Evolutionary conservation across 2,113 vertebrate species (phyloP), one percentile per base, ranked within the genome.

Genomic region (Falcunculus frontatus): DNA sequence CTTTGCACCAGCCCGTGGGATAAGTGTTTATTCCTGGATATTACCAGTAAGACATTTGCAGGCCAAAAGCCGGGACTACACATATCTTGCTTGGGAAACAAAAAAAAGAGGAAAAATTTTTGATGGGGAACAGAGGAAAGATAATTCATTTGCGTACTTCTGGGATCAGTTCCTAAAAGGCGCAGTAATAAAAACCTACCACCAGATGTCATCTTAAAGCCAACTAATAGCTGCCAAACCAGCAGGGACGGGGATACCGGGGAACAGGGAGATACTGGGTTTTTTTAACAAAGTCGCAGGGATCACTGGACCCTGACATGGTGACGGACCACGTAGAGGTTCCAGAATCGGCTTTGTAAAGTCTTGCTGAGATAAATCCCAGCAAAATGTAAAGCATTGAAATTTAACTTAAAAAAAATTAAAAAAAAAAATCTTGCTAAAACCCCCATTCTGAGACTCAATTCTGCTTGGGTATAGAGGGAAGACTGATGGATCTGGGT

Each of bases 141-240:
- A 41, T 0, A 56, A 77, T 52, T 72, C 0, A 20, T 49, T 59
- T 29, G 16, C 17, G 15, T 20, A 25, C 44, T 18, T 37, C 30
- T n/a, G 47, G 12, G 59, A 52, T 77, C 14, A 49, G 33, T 14
- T 65, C 46, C 37, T 41, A 8, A 55, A 59, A 72, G 57, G 55
- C 30, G 87, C 32, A 69, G 8, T 88, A 74, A 86, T 47, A 33
- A 81, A 79, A 70, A 56, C 2, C 63, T 74, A 46, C 96, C 96
- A 87, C 39, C 92, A 95, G 94, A 85, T 96, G 96, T 95, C 97
- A 72, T 1, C 91, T 42, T 26, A 89, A 86, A 82, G 91, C 91
- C 70, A 49, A 4, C 50, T 5, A 88, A 91, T 1, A 52, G n/a
- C 46, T 77, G 39, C 39, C n/a, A 30, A 32, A 68, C 1, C 16